Base-by-base conservation (phyloP, 2,888 invertebrate genomes). In the Heliconius hortense region DNA sequence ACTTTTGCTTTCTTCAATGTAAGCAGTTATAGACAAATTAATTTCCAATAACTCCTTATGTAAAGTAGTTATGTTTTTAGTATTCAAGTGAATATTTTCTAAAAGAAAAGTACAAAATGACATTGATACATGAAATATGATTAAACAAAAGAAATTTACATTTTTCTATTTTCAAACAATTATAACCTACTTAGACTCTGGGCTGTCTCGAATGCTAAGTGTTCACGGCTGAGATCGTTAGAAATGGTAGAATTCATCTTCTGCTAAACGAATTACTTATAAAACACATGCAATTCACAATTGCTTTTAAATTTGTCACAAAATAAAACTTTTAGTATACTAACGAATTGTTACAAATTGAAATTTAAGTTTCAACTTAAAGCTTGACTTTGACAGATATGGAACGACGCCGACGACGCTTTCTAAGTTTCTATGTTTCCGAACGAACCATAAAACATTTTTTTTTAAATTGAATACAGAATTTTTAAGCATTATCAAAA, bases 181-280 rank as follows among this genome's bases (percentile, higher is more conserved):
- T 86, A 88, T 92, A 91, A 92, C 93, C 90, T 90, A 94, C 93
- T 86, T 83, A 93, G 78, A 87, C 88, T 90, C 86, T 89, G 89
- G 78, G 89, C 88, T 80, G 89, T 86, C 82, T 90, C 89, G 79
- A 84, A 86, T 80, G 90, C 89, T 82, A 92, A 88, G 82, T 89
- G 83, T 84, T 92, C 91, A 81, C 89, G 88, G 82, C 86, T 86
- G 80, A 89, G 84, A 86, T 92, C 92, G 79, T 91, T 90, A 82
- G 87, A 89, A 84, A 87, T 84, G 87, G 87, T 86, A 82, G 93
- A 93, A 93, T 93, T 90, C 93, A 94, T 94, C 85, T 91, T 94
- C 91, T 83, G 83, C 81, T 79, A 70, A n/a, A 72, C 70, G 13
- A 53, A 81, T 80, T 83, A 83, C 72, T 78, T 80, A 78, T 68